Evolutionary conservation across 1,140 invertebrate species (phyloP).

Genomic region (Cydia splendana): DNA sequence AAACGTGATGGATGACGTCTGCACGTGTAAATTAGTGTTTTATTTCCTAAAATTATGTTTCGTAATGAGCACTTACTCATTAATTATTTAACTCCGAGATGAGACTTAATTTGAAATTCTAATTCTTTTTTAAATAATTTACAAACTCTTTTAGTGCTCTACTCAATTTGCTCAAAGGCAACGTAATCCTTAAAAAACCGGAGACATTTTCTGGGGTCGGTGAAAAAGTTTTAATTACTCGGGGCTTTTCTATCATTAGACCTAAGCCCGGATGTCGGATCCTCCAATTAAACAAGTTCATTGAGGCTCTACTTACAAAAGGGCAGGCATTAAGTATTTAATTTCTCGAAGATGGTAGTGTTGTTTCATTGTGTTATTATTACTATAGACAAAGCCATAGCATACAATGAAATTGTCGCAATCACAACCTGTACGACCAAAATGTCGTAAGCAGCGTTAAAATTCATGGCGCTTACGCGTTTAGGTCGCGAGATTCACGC

Average conservation of each 20-base stretch:
- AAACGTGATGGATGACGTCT: not conserved
- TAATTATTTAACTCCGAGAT: not conserved
- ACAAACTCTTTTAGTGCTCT: conserved; percentile 25
- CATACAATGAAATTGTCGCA: too few relatives aligned
- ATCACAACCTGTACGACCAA: too few relatives aligned
- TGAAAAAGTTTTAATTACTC: conserved; percentile 32
- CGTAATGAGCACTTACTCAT: not conserved
- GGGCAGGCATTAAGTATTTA: not conserved
- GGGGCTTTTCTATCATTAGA: conserved; percentile 30
- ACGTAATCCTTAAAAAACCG: conserved; percentile 17
- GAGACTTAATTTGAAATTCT: conserved; percentile 4
- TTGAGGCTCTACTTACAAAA: conserved; percentile 30
- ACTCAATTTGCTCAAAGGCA: conserved; percentile 29
- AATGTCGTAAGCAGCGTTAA: too few relatives aligned
- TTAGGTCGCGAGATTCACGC: too few relatives aligned
- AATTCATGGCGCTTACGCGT: too few relatives aligned
- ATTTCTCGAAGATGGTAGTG: not conserved
- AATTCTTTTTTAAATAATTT: conserved; percentile 15
- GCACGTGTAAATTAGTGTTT: not conserved
- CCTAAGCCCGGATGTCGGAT: conserved; percentile 19
- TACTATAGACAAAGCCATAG: too few relatives aligned
- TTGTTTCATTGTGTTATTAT: not conserved
- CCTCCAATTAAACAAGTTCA: conserved; percentile 15
- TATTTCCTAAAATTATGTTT: not conserved
- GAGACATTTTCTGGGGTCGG: conserved; percentile 10